A percentile compares a stretch with the other conserved stretches of the same genome.
Conservation (phyloP, 92 coral and sea anemone genomes). For the Phymanthus crucifer region DNA sequence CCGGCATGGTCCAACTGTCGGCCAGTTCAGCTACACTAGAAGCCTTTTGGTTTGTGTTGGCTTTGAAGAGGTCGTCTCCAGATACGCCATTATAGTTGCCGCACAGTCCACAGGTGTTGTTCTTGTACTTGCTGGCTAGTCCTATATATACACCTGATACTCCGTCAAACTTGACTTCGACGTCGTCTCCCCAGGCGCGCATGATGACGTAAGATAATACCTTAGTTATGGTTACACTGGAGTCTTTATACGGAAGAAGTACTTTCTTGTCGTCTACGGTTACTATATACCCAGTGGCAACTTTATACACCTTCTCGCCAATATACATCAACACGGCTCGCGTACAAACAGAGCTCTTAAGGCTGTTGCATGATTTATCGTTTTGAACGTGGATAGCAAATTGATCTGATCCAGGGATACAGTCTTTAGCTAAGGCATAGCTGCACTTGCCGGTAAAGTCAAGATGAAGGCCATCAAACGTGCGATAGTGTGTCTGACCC, state of each 20-base stretch:
- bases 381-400: constrained; percentile 60
- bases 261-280: constrained; percentile 48
- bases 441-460: constrained; percentile 63
- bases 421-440: constrained; percentile 61
- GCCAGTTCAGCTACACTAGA: constrained; percentile 58
- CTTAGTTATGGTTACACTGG: constrained; percentile 48
- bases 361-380: constrained; percentile 35
- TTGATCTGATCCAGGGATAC: constrained; percentile 62
- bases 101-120: constrained; percentile 74
- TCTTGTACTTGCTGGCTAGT: constrained; percentile 43
- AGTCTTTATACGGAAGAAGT: constrained; percentile 61
- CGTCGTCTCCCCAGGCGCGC: constrained; percentile 66
- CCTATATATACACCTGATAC: constrained; percentile 54
- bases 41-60: constrained; percentile 45
- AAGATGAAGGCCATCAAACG: constrained; percentile 62
- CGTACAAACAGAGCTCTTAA: constrained; percentile 22
- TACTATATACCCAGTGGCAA: constrained; percentile 32
- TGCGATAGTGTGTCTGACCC: constrained; percentile 65
- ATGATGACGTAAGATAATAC: constrained; percentile 49
- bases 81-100: constrained; percentile 74
- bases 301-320: constrained; percentile 47
- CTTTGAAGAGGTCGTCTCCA: constrained; percentile 57
- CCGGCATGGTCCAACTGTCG: constrained; percentile 65
- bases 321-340: constrained; percentile 56
- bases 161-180: constrained; percentile 70